Percentiles rank a stretch among this genome's conserved stretches.
These are phyloP conservation scores for Drosophila melanica DNA, from an alignment of 1,140 invertebrate species.

Conservation along the genomic window DNA sequence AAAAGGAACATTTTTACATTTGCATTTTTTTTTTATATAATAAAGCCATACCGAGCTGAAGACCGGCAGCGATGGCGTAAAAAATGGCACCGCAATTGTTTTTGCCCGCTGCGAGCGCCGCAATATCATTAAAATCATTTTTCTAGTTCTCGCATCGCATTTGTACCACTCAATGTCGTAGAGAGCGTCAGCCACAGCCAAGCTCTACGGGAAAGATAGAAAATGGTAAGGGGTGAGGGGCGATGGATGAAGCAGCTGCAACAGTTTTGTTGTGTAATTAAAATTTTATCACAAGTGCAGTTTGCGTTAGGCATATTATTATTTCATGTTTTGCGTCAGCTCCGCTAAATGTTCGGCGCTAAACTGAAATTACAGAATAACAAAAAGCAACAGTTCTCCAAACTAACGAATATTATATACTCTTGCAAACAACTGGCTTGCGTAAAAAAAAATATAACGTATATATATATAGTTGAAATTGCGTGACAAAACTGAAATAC, in stretches of 20 bases:
- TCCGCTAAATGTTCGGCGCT: too few relatives aligned
- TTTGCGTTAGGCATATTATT: conserved; percentile 70
- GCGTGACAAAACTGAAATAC: too few relatives aligned
- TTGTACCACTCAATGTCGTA: conserved; percentile 83
- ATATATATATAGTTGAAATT: too few relatives aligned
- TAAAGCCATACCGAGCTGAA: conserved; percentile 66
- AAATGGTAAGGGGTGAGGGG: background rate
- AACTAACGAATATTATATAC: too few relatives aligned
- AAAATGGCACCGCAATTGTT: conserved; percentile 81
- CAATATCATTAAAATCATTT: conserved; percentile 83
- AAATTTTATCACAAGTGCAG: conserved; percentile 78
- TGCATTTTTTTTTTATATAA: conserved; percentile 48
- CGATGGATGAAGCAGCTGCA: background rate
- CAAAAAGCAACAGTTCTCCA: conserved; percentile 1
- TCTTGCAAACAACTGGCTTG: too few relatives aligned
- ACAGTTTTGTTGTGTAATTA: conserved; percentile 72
- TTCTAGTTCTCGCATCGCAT: conserved; percentile 78
- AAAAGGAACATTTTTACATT: conserved; percentile 38
- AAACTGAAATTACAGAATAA: conserved; percentile 71
- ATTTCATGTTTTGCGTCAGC: conserved; percentile 49
- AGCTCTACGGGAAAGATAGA: conserved; percentile 52
- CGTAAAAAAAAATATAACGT: too few relatives aligned
- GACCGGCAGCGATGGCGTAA: conserved; percentile 77
- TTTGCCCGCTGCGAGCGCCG: conserved; percentile 73
- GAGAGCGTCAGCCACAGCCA: conserved; percentile 65